Evolutionary conservation across 2,797 vertebrate species (phyloP).

Genomic region (Pseudochaenichthys georgianus): DNA sequence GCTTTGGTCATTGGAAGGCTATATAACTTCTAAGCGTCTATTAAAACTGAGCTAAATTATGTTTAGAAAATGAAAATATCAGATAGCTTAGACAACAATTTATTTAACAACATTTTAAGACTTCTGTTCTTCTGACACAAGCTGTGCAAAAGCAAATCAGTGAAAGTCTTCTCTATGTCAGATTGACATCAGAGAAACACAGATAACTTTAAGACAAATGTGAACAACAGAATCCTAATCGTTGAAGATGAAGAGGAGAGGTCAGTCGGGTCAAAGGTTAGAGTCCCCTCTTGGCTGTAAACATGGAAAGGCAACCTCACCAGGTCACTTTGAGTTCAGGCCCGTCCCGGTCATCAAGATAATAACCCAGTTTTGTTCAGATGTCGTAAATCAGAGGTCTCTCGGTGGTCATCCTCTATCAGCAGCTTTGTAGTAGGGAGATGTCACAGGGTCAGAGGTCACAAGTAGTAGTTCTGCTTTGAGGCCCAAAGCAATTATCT

Average conservation of each 20-base stretch:
- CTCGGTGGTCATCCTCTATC: conserved; percentile 11
- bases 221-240: background rate
- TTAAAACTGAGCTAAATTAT: background rate
- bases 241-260: background rate
- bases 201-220: background rate
- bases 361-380: background rate
- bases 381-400: background rate
- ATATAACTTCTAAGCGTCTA: background rate
- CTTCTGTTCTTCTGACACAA: background rate
- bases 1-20: background rate
- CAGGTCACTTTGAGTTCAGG: conserved; percentile 19
- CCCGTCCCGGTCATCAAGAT: conserved; percentile 28
- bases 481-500: conserved; percentile 34
- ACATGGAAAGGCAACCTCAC: conserved; percentile 8
- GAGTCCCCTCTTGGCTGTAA: background rate
- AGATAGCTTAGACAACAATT: background rate
- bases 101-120: background rate
- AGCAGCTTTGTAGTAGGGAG: conserved; percentile 10
- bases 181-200: background rate
- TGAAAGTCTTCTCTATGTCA: background rate
- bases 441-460: conserved; percentile 45
- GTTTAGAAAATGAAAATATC: background rate
- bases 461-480: conserved; percentile 20
- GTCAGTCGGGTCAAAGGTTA: conserved; percentile 19
- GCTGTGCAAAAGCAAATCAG: background rate